Percentiles rank a stretch among this genome's conserved stretches.
These are phyloP conservation scores for Drosophila micromelanica DNA, from an alignment of 1,140 invertebrate species.

Conservation along the genomic window DNA sequence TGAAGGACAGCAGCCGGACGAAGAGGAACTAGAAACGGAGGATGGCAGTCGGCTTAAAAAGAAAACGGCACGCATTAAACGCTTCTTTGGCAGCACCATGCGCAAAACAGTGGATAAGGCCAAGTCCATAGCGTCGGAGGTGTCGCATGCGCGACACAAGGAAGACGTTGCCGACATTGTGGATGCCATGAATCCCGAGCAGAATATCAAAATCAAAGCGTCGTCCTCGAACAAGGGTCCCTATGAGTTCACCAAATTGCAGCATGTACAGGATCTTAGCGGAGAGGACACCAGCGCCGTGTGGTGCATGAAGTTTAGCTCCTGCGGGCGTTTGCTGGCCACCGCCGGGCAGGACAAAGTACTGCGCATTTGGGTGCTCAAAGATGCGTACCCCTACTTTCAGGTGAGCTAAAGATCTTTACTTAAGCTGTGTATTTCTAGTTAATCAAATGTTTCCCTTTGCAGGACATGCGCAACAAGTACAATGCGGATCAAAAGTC, in stretches of 20 bases:
- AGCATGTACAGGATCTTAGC: constrained; percentile 90
- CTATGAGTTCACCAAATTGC: constrained; percentile 93
- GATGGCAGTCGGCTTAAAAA: constrained; percentile 84
- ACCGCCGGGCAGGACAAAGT: constrained; percentile 98
- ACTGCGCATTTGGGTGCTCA: constrained; percentile 96
- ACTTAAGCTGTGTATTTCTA: constrained; percentile 12
- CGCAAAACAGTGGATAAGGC: constrained; percentile 96
- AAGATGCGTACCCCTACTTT: constrained; percentile 94
- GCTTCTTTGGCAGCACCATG: constrained; percentile 93
- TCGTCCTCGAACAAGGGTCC: constrained; percentile 98
- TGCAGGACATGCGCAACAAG: constrained; percentile 95
- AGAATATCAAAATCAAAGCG: constrained; percentile 95
- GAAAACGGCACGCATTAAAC: constrained; percentile 90
- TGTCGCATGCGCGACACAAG: constrained; percentile 92
- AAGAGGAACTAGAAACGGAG: constrained; percentile 84
- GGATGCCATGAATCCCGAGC: constrained; percentile 93
- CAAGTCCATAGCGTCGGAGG: constrained; percentile 94
- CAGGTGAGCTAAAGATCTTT: constrained; percentile 85
- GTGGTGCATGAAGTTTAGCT: constrained; percentile 99
- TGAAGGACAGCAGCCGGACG: constrained; percentile 87
- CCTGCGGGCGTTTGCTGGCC: constrained; percentile 95
- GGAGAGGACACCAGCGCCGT: constrained; percentile 95
- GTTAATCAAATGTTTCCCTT: constrained; percentile 70
- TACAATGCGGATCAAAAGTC: constrained; percentile 94
- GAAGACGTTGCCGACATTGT: constrained; percentile 93